Percentiles rank a stretch among this genome's conserved stretches.
Evolutionary conservation across 2,888 invertebrate species (phyloP).

Genomic region (Lomographa bimaculata): DNA sequence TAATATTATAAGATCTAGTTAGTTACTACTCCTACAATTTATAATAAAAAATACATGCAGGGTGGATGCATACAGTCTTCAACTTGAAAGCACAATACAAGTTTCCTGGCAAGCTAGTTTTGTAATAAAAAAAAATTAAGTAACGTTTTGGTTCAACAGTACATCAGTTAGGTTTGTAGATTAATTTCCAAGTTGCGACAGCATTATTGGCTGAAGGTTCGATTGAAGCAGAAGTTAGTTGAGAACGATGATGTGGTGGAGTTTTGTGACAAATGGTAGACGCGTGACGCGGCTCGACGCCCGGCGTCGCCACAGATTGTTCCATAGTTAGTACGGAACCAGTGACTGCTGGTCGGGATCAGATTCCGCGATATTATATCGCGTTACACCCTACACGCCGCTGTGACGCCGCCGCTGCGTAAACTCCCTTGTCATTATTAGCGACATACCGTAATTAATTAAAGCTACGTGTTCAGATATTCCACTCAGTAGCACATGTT

Average conservation of each 20-base stretch:
- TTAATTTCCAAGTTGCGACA: slow-evolving; percentile 18
- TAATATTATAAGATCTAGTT: too few species aligned
- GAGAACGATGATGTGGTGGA: slow-evolving; percentile 37
- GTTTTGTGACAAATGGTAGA: slow-evolving; percentile 61
- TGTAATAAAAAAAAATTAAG: too few species aligned
- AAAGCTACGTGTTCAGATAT: slow-evolving; percentile 56
- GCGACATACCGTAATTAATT: slow-evolving; percentile 68
- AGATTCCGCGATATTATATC: slow-evolving; percentile 51
- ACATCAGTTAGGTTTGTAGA: slow-evolving; percentile 12
- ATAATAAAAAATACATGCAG: too few species aligned
- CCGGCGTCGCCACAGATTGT: slow-evolving; percentile 23
- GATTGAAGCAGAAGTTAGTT: slow-evolving; percentile 33
- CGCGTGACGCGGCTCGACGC: slow-evolving; percentile 47
- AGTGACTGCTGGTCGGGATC: slow-evolving; percentile 29
- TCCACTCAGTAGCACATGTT: slow-evolving; percentile 59
- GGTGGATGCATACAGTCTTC: too few species aligned
- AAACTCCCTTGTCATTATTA: slow-evolving; percentile 61
- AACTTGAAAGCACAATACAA: too few species aligned
- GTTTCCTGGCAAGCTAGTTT: too few species aligned
- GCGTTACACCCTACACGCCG: slow-evolving; percentile 50
- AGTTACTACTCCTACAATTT: too few species aligned
- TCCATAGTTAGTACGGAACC: slow-evolving; percentile 2
- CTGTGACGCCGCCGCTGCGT: slow-evolving; percentile 27
- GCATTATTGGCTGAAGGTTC: slow-evolving; percentile 26
- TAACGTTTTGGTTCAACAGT: too few species aligned